Conservation (phyloP, 2,888 invertebrate species). For the Eutolmus rufibarbis region DNA sequence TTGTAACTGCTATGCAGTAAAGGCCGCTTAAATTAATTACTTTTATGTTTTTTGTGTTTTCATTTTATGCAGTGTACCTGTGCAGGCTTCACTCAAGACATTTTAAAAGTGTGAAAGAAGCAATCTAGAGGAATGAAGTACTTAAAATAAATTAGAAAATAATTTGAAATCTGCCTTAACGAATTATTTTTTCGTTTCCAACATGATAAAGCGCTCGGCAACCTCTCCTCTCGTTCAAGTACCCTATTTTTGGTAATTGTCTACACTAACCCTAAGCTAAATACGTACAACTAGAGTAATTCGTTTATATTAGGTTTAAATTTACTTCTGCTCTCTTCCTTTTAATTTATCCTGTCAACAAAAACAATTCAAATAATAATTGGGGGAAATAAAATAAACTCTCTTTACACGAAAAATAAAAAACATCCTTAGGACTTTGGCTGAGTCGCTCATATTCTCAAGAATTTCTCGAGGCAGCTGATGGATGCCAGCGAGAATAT, state of each 20-base stretch:
- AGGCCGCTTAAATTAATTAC: neutral
- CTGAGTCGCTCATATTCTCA: conserved; percentile 29
- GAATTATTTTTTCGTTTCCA: neutral
- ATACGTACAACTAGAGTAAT: neutral
- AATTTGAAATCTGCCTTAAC: neutral
- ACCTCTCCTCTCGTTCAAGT: neutral
- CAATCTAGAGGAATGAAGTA: neutral
- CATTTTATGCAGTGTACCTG: neutral
- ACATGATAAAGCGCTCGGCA: neutral
- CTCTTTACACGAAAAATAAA: neutral
- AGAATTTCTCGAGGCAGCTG: neutral
- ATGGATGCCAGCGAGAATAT: neutral
- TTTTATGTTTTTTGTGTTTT: neutral
- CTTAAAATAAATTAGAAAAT: neutral
- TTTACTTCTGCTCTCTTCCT: neutral
- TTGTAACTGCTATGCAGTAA: neutral
- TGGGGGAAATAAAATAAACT: conserved; percentile 12
- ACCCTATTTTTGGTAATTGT: conserved; percentile 35
- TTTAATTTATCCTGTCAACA: conserved; percentile 23
- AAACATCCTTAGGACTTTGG: neutral
- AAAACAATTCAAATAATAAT: conserved; percentile 29
- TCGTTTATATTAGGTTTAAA: conserved; percentile 23
- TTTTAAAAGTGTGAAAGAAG: neutral
- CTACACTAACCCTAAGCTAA: conserved; percentile 20
- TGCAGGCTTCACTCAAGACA: neutral